Evolutionary conservation across 1,140 invertebrate species (phyloP).

Genomic region (Rhopalosiphum maidis): DNA sequence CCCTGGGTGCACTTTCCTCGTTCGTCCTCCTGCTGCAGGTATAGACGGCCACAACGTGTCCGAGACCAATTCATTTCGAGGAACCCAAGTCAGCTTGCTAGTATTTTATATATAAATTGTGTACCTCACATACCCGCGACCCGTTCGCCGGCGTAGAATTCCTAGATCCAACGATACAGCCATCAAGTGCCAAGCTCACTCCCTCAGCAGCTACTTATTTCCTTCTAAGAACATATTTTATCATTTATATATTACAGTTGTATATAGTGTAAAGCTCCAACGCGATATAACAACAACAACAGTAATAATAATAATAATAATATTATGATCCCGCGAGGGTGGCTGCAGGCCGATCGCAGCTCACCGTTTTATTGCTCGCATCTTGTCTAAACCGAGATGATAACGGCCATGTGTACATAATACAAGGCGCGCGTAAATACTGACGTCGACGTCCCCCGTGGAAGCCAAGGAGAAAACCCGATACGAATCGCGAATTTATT

Average conservation of each 20-base stretch:
- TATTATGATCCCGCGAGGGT: neutral
- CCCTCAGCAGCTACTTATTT: neutral
- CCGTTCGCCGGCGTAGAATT: neutral
- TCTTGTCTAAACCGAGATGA: neutral
- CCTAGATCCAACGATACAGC: neutral
- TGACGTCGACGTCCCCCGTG: neutral
- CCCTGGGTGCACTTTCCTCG: constrained; percentile 55
- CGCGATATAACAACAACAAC: neutral
- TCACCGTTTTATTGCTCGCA: neutral
- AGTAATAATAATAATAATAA: neutral
- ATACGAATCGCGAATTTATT: neutral
- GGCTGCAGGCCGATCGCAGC: neutral
- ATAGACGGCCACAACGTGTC: neutral
- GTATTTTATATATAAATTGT: neutral
- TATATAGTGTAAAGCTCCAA: neutral
- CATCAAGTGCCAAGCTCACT: neutral
- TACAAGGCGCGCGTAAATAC: neutral
- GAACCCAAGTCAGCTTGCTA: neutral
- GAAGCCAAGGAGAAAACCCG: neutral
- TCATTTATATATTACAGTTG: neutral
- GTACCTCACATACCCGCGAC: neutral
- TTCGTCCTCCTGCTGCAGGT: neutral
- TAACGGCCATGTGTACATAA: neutral
- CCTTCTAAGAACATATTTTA: neutral
- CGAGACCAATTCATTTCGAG: constrained; percentile 43